Evolutionary conservation across 1,140 invertebrate species (phyloP).

Genomic region (Chelonus insularis): DNA sequence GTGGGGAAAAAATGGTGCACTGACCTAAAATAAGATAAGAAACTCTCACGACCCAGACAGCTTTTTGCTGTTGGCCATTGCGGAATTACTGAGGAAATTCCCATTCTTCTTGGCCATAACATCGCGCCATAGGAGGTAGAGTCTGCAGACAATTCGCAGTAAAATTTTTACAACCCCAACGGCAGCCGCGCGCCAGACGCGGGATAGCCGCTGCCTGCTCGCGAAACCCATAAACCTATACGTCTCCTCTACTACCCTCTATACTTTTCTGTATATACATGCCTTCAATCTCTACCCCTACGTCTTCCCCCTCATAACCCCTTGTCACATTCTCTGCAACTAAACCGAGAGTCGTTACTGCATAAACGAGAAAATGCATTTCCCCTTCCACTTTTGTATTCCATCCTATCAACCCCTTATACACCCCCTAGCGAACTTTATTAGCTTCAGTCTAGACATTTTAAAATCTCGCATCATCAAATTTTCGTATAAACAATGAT

Average conservation of each 20-base stretch:
- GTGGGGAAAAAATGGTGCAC: too few relatives aligned
- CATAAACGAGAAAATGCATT: slow-evolving; percentile 28
- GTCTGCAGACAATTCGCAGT: slow-evolving; percentile 61
- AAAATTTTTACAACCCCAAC: slow-evolving; percentile 58
- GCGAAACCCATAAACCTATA: slow-evolving; percentile 55
- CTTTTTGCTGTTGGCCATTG: slow-evolving; percentile 40
- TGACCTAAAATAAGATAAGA: neutral
- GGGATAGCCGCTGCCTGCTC: slow-evolving; percentile 50
- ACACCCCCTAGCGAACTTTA: neutral
- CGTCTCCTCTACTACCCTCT: slow-evolving; percentile 37
- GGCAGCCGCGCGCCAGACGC: slow-evolving; percentile 47
- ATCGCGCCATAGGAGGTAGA: slow-evolving; percentile 29
- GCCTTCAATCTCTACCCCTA: slow-evolving; percentile 37
- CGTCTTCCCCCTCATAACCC: slow-evolving; percentile 14
- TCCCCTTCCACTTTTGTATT: neutral
- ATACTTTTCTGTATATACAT: slow-evolving; percentile 4
- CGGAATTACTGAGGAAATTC: slow-evolving; percentile 26
- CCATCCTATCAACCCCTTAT: neutral
- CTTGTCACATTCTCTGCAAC: slow-evolving; percentile 11
- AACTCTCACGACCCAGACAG: slow-evolving; percentile 50
- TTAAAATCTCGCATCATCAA: neutral
- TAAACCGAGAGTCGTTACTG: slow-evolving; percentile 25
- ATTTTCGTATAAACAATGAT: neutral
- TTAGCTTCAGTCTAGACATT: neutral
- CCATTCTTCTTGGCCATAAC: slow-evolving; percentile 42